These are phyloP conservation scores for Bombus pyrosoma DNA, from an alignment of 1,140 invertebrate genomes.

Conservation along the genomic window DNA sequence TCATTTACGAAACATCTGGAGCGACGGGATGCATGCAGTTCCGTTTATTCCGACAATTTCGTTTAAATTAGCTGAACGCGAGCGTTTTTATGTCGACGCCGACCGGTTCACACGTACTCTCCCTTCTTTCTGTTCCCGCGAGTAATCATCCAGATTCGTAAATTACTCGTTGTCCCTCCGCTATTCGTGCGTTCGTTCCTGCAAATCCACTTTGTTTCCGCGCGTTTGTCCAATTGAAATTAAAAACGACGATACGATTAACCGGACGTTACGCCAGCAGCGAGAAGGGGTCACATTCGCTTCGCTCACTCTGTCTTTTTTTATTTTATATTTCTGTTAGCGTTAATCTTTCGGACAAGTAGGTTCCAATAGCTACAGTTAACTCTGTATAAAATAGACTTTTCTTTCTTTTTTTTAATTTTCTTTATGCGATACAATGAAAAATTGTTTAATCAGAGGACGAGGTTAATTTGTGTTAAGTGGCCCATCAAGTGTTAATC, in stretches of 20 bases:
- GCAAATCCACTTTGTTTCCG: conserved; percentile 61
- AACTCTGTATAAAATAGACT: background rate
- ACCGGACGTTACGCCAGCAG: conserved; percentile 3
- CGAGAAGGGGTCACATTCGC: background rate
- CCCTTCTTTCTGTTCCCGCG: conserved; percentile 57
- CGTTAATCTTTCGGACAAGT: background rate
- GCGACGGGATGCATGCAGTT: conserved; percentile 80
- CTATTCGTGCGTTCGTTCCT: conserved; percentile 32
- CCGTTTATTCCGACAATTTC: conserved; percentile 80
- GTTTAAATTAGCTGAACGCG: conserved; percentile 79
- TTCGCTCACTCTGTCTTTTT: background rate
- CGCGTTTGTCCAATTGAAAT: conserved; percentile 39
- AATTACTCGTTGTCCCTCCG: conserved; percentile 59
- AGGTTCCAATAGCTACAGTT: background rate
- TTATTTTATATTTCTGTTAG: background rate
- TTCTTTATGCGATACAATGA: background rate
- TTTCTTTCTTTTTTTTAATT: background rate
- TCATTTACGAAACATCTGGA: conserved; percentile 79
- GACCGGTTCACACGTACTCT: conserved; percentile 78
- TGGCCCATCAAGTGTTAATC: conserved; percentile 51
- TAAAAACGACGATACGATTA: conserved; percentile 33
- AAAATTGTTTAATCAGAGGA: background rate
- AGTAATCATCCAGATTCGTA: conserved; percentile 71
- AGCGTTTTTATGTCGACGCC: conserved; percentile 76
- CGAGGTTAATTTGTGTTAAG: conserved; percentile 13